Conservation (phyloP, 2,888 invertebrate genomes). For the Diogma glabrata region DNA sequence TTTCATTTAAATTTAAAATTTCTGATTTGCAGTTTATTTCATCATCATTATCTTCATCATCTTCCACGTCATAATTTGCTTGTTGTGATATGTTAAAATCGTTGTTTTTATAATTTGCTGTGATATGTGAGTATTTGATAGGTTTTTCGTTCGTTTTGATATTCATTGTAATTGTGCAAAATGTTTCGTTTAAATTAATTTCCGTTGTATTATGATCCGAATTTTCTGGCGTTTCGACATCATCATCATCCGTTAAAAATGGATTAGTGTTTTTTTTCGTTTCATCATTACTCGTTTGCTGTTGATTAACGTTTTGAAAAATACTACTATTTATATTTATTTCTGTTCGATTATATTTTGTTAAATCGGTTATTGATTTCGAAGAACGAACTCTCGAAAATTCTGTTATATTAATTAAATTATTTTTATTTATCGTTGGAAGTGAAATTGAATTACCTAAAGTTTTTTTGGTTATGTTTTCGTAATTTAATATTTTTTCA, state of each 20-base stretch:
- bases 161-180: slow-evolving; percentile 8
- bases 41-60: background rate
- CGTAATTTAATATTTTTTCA: no score
- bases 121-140: background rate
- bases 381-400: slow-evolving; percentile 1
- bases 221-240: slow-evolving; percentile 20
- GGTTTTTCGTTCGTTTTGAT: background rate
- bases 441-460: slow-evolving; percentile 6
- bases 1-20: background rate
- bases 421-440: background rate
- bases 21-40: slow-evolving; percentile 1
- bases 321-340: slow-evolving; percentile 1
- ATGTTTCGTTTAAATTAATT: slow-evolving; percentile 1
- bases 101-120: no score
- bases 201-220: slow-evolving; percentile 8
- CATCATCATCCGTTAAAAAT: slow-evolving; percentile 34
- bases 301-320: background rate
- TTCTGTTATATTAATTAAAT: background rate
- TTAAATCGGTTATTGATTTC: slow-evolving; percentile 3
- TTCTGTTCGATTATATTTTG: no score
- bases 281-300: slow-evolving; percentile 14
- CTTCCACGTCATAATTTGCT: background rate
- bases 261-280: slow-evolving; percentile 29
- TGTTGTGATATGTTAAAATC: no score
- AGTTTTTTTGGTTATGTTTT: no score